Base-by-base conservation (phyloP, 1,140 invertebrate species). In the Drosophila kanapiae region DNA sequence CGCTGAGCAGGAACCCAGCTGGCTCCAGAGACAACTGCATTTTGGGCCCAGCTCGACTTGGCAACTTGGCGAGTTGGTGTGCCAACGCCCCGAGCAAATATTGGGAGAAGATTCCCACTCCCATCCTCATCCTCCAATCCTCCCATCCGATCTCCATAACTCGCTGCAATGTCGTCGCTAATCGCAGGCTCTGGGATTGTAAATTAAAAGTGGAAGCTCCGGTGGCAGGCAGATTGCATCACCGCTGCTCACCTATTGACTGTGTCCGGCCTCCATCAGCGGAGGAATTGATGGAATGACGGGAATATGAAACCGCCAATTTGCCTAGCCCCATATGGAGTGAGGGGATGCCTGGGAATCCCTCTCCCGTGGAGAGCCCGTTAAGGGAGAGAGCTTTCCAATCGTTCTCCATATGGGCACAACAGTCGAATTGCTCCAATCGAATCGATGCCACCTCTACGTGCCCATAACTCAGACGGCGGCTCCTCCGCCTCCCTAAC, bases 1-100 rank as follows among this genome's bases (percentile, higher is more conserved):
- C n/a, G 31, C 29, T 53, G 49, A 57, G 48, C 59, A 47, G 35
- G 60, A 42, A 65, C 60, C 60, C 37, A 51, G 47, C 45, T 35
- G 38, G 58, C 45, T 64, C 45, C 60, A 64, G 67, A 87, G 83
- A 87, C 84, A 87, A 87, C 83, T 87, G 84, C 83, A 76, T 82
- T 80, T 72, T 54, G 49, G 65, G 72, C 35, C 59, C 58, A 31
- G 31, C 37, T 8, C 23, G 48, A 31, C 27, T 29, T 80, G 60
- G 65, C 67, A 42, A 79, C 47, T 56, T 60, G 43, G 53, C 63
- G 63, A 69, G 63, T 47, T 64, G 48, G 48, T 67, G 75, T 70
- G 78, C 59, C 65, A 82, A 68, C 72, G 83, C 83, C 83, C 72
- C 83, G 58, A 88, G 84, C 83, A 88, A 83, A 78, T 71, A 88